Evolutionary conservation across 2,888 invertebrate species (phyloP).

Genomic region (Nebria brevicollis): DNA sequence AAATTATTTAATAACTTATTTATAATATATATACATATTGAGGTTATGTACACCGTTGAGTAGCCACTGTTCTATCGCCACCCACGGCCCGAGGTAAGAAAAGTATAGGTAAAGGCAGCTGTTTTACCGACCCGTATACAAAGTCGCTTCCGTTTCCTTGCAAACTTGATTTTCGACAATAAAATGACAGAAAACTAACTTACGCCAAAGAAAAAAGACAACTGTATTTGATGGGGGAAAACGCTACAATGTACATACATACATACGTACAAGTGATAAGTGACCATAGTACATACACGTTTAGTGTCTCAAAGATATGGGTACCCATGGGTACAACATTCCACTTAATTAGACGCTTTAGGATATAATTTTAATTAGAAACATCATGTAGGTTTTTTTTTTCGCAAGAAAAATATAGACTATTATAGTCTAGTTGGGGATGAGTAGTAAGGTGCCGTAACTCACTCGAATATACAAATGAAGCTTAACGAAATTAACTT

Average conservation of each 20-base stretch:
- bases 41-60: slow-evolving; percentile 5
- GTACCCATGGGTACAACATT: too few species aligned
- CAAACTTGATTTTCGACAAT: slow-evolving; percentile 46
- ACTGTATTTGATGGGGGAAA: background rate
- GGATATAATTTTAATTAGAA: too few species aligned
- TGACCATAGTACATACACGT: too few species aligned
- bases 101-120: slow-evolving; percentile 23
- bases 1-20: too few species aligned
- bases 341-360: too few species aligned
- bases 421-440: too few species aligned
- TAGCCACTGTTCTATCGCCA: slow-evolving; percentile 23
- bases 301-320: too few species aligned
- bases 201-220: slow-evolving; percentile 27
- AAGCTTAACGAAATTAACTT: background rate
- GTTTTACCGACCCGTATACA: slow-evolving; percentile 34
- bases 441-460: background rate
- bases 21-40: too few species aligned
- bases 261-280: background rate
- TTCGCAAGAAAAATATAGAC: too few species aligned
- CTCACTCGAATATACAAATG: too few species aligned
- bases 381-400: too few species aligned
- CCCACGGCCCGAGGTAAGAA: slow-evolving; percentile 45
- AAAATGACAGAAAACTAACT: slow-evolving; percentile 36
- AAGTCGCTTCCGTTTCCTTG: slow-evolving; percentile 44
- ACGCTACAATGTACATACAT: background rate